These are phyloP conservation scores for Tautogolabrus adspersus DNA, from an alignment of 2,113 vertebrate genomes.

Conservation along the genomic window DNA sequence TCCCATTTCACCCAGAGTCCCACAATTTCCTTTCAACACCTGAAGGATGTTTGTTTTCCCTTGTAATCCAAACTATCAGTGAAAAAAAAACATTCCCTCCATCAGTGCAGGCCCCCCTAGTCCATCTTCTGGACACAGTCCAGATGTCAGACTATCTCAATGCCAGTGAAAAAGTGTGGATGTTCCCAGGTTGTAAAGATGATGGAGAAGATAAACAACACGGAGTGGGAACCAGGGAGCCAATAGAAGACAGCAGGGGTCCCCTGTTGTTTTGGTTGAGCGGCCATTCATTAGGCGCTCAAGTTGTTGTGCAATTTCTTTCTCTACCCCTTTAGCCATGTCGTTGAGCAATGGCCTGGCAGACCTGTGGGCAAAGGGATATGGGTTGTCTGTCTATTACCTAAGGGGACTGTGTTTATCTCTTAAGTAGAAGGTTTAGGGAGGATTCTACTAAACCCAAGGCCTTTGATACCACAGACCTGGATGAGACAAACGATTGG, in stretches of 20 bases:
- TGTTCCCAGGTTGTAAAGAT: conserved; percentile 72
- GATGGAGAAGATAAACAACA: conserved; percentile 67
- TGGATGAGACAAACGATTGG: background rate
- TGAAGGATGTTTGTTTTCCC: background rate
- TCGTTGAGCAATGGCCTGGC: conserved; percentile 42
- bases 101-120: background rate
- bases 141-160: conserved; percentile 58
- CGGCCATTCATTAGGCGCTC: conserved; percentile 62
- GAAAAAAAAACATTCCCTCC: background rate
- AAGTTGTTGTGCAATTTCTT: conserved; percentile 47
- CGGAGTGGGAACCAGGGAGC: background rate
- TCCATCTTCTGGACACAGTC: conserved; percentile 51
- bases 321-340: conserved; percentile 35
- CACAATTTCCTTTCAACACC: background rate
- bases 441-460: conserved; percentile 11
- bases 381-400: conserved; percentile 44
- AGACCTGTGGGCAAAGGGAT: conserved; percentile 40
- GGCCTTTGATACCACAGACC: background rate
- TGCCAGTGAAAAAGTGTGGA: conserved; percentile 13
- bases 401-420: conserved; percentile 35
- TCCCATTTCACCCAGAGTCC: background rate
- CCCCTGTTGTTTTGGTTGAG: conserved; percentile 56
- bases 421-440: conserved; percentile 2
- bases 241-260: conserved; percentile 12
- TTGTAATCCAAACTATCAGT: background rate